Base-by-base conservation (phyloP, 2,888 invertebrate genomes). In the Pardosa pseudoannulata region DNA sequence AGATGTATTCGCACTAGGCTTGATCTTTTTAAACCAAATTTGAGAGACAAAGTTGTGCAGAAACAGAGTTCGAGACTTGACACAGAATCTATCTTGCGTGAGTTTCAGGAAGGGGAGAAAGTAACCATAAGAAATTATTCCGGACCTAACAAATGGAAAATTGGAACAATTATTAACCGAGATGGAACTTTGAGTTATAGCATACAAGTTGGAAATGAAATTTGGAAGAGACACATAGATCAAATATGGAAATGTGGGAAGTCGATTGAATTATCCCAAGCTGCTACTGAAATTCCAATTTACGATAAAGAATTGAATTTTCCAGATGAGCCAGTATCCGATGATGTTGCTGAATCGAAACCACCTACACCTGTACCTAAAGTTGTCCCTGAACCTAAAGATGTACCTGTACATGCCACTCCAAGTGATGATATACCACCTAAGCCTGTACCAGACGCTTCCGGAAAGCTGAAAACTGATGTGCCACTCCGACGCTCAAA, bases 41-140 rank as follows among this genome's bases (percentile, higher is more conserved):
- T 78, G 50, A 78, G 68, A 67, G 78, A 65, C 50, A 78, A 65
- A 67, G 78, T 78, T 68, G 68, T 67, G 32, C 68, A 67, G 56
- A 67, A 78, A 74, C 74, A 74, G 74, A 74, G 74, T 74, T 74
- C 74, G 74, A 74, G 74, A 62, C 64, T 74, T 74, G 64, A 74
- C 74, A 62, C 74, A 74, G 74, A 74, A 74, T 62, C 74, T 74
- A 62, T 74, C 74, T 74, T 74, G 74, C 74, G 74, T 74, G 74
- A 74, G 74, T 74, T 74, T 74, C 74, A 74, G 74, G 74, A 74
- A 74, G 74, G 74, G 74, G 74, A 74, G 64, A 74, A 74, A 74
- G 74, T 74, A 74, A 62, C 62, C 74, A 32, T 74, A 74, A 74
- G 74, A 74, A 74, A 74, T 74, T 74, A 74, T 74, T 74, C 64